Evolutionary conservation across 2,797 vertebrate species (phyloP), one percentile per base, ranked within the genome.

Genomic region (Chromis chromis): DNA sequence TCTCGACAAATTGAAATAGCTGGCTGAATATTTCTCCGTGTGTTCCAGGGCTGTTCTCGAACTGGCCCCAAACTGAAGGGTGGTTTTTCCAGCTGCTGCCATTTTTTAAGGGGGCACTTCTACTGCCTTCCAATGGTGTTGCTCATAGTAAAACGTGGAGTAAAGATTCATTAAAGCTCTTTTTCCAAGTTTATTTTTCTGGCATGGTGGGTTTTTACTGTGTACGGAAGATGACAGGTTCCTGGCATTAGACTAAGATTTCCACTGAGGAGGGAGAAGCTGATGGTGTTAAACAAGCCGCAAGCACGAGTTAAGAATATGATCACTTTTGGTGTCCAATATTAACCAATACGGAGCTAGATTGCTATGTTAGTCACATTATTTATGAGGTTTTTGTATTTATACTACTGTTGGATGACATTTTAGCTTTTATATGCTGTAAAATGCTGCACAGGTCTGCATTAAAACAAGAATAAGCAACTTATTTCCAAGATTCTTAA

Each of bases 41-140:
- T 28, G 67, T 74, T 81, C 80, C 76, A 80, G 62, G 55, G 22
- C 19, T 65, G 54, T 24, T 76, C 53, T 60, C 61, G 61, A 78
- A 66, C 54, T 22, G 19, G 63, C 17, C 49, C 70, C 57, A 36
- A 70, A 76, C 19, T 24, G 3, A 50, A 62, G 11, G 10, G 24
- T 9, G 42, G 53, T 68, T 75, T 66, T 36, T 63, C 24, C 61
- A 78, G 66, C 63, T 76, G 64, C 22, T 65, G 52, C 59, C 52
- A 72, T 36, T 36, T 36, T 36, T 36, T 36, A 27, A 25, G 40
- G 58, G 58, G 36, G 56, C 48, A 42, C 25, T 53, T 52, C 33
- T 4, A 0, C 14, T 0, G n/a, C 28, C 22, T 52, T 76, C 31
- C 54, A 55, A 64, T 67, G 40, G 65, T 55, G 63, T 33, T 65